Percentiles rank a stretch among this genome's conserved stretches.
Evolutionary conservation across 1,140 invertebrate genomes (phyloP).

Genomic region (Zaprionus ghesquierei): DNA sequence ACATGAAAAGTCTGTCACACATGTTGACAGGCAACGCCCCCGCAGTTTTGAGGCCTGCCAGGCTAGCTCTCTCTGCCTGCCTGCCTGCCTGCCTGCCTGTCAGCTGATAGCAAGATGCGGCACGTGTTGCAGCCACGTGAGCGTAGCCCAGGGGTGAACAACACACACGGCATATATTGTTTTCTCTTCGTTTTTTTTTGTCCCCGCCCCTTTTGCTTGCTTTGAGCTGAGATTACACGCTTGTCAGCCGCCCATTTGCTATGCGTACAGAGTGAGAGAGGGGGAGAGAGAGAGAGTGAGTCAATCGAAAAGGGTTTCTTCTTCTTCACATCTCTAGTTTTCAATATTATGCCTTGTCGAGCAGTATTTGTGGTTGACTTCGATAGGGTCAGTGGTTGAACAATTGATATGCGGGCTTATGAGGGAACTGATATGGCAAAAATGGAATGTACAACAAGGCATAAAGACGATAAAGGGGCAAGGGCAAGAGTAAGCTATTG

Average conservation of each 20-base stretch:
- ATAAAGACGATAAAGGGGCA: background rate
- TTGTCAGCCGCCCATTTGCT: conserved; percentile 56
- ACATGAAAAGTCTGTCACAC: conserved; percentile 48
- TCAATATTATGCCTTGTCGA: background rate
- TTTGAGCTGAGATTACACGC: conserved; percentile 72
- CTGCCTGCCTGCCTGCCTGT: conserved; percentile 36
- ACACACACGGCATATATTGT: background rate
- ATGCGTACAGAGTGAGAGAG: conserved; percentile 7
- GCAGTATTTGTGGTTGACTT: background rate
- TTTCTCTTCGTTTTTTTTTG: no score
- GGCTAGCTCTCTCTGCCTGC: conserved; percentile 40
- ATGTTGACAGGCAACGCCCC: conserved; percentile 51
- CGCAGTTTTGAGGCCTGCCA: conserved; percentile 28
- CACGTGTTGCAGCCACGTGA: conserved; percentile 71
- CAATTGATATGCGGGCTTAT: background rate
- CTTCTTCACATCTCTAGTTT: background rate
- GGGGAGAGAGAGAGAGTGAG: background rate
- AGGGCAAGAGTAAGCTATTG: background rate
- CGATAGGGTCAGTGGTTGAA: background rate
- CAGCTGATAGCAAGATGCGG: conserved; percentile 56
- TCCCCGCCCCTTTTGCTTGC: conserved; percentile 39
- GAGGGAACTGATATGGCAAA: background rate
- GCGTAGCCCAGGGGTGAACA: conserved; percentile 14
- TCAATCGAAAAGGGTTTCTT: conserved; percentile 20
- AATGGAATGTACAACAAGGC: background rate